Conservation (phyloP, 92 coral and sea anemone genomes). For the Desmophyllum pertusum region DNA sequence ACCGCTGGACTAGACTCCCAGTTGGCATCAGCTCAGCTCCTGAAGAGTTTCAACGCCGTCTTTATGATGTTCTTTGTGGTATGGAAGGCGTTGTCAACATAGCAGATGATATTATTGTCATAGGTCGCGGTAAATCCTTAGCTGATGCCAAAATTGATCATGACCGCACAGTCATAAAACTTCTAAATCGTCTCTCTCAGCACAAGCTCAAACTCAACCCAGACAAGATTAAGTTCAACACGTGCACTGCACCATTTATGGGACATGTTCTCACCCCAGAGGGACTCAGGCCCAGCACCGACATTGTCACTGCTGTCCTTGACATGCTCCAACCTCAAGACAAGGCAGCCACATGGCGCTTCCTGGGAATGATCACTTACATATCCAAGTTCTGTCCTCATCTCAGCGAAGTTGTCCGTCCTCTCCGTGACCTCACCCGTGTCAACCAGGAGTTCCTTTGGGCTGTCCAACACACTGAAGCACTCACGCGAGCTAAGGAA, state of each 20-base stretch:
- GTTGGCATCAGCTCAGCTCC: conserved; percentile 65
- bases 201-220: conserved; percentile 68
- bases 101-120: conserved; percentile 61
- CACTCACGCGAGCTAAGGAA: conserved; percentile 57
- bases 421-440: conserved; percentile 55
- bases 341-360: conserved; percentile 60
- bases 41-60: conserved; percentile 56
- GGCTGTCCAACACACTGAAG: conserved; percentile 62
- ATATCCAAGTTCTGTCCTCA: conserved; percentile 49
- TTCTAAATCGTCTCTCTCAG: conserved; percentile 39
- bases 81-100: conserved; percentile 51
- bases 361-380: conserved; percentile 54
- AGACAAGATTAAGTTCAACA: conserved; percentile 57
- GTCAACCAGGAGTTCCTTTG: conserved; percentile 46
- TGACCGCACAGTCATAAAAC: conserved; percentile 48
- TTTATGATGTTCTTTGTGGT: conserved; percentile 53
- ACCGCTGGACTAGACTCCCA: conserved; percentile 63
- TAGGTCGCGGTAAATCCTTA: conserved; percentile 45
- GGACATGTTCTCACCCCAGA: conserved; percentile 28
- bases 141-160: conserved; percentile 33
- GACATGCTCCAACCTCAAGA: conserved; percentile 65
- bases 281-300: conserved; percentile 34
- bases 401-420: conserved; percentile 61
- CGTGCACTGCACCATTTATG: conserved; percentile 22
- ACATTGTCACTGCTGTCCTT: conserved; percentile 27